phyloP scores from a whole-genome alignment of 2,113 vertebrate species.

The Variabilichromis moorii region DNA sequence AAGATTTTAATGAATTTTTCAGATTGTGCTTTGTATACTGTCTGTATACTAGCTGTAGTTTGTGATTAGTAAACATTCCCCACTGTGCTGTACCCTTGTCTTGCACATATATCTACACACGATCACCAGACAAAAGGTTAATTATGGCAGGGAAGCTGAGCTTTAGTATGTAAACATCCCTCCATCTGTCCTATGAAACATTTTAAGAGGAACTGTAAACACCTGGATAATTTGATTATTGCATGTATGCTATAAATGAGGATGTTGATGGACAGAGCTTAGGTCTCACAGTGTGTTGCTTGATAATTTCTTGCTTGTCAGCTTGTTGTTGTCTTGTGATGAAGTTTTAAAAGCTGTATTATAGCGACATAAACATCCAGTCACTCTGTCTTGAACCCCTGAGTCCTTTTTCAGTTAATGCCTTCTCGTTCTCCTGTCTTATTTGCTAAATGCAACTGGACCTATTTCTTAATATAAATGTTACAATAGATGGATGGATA shows the following conservation, averaged over 20 bases:
- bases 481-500: background rate
- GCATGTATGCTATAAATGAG: background rate
- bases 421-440: slow-evolving; percentile 21
- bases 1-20: slow-evolving; percentile 18
- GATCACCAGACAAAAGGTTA: slow-evolving; percentile 3
- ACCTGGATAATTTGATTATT: background rate
- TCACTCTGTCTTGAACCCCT: background rate
- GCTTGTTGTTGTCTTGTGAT: slow-evolving; percentile 3
- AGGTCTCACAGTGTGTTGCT: background rate
- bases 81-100: slow-evolving; percentile 11
- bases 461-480: slow-evolving; percentile 38
- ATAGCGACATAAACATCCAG: background rate
- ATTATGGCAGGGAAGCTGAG: slow-evolving; percentile 26
- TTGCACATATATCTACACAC: slow-evolving; percentile 24
- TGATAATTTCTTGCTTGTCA: background rate
- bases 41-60: slow-evolving; percentile 57
- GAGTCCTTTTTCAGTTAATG: background rate
- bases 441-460: slow-evolving; percentile 34
- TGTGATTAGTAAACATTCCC: slow-evolving; percentile 52
- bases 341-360: background rate
- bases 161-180: background rate
- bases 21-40: slow-evolving; percentile 45
- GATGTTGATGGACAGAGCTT: background rate
- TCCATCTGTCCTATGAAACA: background rate
- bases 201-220: background rate